A percentile compares a stretch with the other conserved stretches of the same genome.
Conservation (phyloP, 2,113 vertebrate genomes). For the Nymphicus hollandicus region DNA sequence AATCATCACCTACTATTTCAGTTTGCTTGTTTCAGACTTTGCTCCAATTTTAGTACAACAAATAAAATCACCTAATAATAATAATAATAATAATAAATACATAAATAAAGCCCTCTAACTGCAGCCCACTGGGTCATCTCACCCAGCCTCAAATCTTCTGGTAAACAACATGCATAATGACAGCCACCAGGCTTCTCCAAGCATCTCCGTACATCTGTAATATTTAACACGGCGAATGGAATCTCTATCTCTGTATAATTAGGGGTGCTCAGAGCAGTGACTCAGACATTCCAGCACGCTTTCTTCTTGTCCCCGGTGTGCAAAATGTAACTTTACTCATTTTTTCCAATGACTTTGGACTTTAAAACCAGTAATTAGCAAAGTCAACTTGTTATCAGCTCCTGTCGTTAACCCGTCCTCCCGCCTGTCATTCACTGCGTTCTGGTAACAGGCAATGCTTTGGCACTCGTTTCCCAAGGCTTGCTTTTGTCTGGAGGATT, state of each 20-base stretch:
- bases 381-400: conserved; percentile 61
- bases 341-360: conserved; percentile 74
- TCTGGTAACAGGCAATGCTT: background rate
- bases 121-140: background rate
- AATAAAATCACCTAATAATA: background rate
- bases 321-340: conserved; percentile 69
- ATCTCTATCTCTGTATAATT: conserved; percentile 28
- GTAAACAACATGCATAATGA: background rate
- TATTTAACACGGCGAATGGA: background rate
- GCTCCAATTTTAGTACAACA: background rate
- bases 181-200: background rate
- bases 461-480: background rate
- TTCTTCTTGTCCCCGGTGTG: conserved; percentile 61
- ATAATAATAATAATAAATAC: background rate
- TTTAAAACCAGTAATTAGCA: conserved; percentile 75
- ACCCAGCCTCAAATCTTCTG: background rate
- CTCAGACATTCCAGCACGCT: conserved; percentile 74
- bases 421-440: background rate
- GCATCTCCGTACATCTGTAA: background rate
- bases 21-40: background rate
- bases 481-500: background rate
- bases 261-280: conserved; percentile 65
- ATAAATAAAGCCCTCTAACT: background rate
- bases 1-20: background rate
- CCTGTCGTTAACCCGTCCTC: background rate